Conservation (phyloP, 2,888 invertebrate species). For the Hofmannophila pseudospretella region DNA sequence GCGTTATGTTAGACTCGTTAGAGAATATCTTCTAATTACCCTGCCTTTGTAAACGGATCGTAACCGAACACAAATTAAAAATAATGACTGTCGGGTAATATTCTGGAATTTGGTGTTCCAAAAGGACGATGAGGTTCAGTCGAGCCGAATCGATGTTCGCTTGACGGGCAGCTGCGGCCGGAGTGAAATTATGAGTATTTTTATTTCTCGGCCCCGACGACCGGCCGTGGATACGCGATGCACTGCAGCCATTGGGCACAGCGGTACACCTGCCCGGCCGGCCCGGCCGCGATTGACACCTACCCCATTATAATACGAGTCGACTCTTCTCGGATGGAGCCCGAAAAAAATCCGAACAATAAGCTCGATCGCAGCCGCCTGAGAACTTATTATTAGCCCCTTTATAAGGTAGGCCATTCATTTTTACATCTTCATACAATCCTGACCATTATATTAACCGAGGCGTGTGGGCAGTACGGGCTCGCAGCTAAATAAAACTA, state of each 20-base stretch:
- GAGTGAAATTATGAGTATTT: constrained; percentile 73
- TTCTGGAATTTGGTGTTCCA: constrained; percentile 59
- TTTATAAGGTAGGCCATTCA: constrained; percentile 65
- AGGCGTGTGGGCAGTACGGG: constrained; percentile 75
- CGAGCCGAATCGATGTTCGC: constrained; percentile 57
- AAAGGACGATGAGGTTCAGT: constrained; percentile 50
- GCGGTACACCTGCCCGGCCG: constrained; percentile 64
- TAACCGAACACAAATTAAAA: constrained; percentile 50
- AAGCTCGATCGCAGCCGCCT: constrained; percentile 63
- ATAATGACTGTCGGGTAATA: constrained; percentile 54
- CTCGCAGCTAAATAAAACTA: constrained; percentile 74
- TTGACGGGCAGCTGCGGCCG: constrained; percentile 75
- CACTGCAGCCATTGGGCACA: too few relatives aligned
- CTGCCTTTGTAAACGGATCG: constrained; percentile 30
- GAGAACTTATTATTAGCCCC: constrained; percentile 73
- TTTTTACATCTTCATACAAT: constrained; percentile 75
- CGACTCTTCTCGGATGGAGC: constrained; percentile 43
- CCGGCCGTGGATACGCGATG: constrained; percentile 12
- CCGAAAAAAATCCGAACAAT: constrained; percentile 67
- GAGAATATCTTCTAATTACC: constrained; percentile 36
- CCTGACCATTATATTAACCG: constrained; percentile 72
- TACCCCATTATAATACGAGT: constrained; percentile 70
- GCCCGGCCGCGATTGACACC: constrained; percentile 69
- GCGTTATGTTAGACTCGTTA: constrained; percentile 25
- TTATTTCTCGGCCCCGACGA: constrained; percentile 55